A percentile compares a stretch with the other conserved stretches of the same genome.
These are phyloP conservation scores for Chrysina gloriosa DNA, from an alignment of 2,888 invertebrate species.

Conservation along the genomic window DNA sequence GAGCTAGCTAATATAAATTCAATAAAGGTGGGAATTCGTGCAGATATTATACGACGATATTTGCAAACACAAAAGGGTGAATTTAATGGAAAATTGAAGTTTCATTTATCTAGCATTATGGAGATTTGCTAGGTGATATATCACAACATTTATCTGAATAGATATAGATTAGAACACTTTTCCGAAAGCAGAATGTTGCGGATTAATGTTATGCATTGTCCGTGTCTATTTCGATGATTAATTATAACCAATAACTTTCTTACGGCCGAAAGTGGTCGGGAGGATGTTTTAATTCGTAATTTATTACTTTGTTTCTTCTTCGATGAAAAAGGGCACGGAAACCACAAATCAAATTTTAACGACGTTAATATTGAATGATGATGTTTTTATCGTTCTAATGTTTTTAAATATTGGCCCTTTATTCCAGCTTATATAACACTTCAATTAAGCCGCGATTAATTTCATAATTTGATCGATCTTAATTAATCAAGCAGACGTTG, in stretches of 20 bases:
- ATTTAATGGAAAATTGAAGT: too few species aligned
- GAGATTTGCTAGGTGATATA: too few species aligned
- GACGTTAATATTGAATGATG: constrained; percentile 19
- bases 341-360: constrained; percentile 11
- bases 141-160: too few species aligned
- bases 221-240: constrained; percentile 4
- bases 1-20: too few species aligned
- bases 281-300: constrained; percentile 5
- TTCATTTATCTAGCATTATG: too few species aligned
- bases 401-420: background rate
- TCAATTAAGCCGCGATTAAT: constrained; percentile 1
- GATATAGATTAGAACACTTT: background rate
- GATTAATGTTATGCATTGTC: constrained; percentile 8
- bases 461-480: constrained; percentile 1
- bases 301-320: constrained; percentile 10
- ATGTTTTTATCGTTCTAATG: constrained; percentile 12
- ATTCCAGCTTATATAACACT: constrained; percentile 4
- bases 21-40: too few species aligned
- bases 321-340: background rate
- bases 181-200: background rate
- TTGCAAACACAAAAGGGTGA: too few species aligned
- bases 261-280: background rate
- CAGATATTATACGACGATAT: too few species aligned
- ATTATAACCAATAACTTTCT: constrained; percentile 17
- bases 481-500: background rate